phyloP scores from a whole-genome alignment of 1,140 invertebrate genomes.

The Rhynchophorus ferrugineus region DNA sequence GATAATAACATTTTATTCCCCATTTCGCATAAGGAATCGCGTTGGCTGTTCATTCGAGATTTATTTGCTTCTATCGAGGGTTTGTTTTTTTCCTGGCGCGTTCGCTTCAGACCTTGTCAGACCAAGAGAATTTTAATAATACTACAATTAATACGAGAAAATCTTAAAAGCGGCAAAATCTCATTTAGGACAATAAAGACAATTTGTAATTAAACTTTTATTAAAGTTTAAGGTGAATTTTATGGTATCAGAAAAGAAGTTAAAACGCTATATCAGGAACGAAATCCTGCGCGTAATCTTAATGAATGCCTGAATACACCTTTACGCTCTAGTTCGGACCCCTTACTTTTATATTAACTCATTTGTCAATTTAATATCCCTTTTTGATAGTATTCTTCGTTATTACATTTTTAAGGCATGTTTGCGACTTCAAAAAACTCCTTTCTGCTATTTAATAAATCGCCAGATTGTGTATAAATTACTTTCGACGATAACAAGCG shows the following conservation, averaged over 20 bases:
- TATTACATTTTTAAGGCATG: conserved; percentile 15
- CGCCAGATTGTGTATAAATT: too few relatives aligned
- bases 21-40: too few relatives aligned
- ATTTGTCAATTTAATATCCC: conserved; percentile 30
- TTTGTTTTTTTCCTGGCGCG: too few relatives aligned
- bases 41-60: too few relatives aligned
- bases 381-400: conserved; percentile 19
- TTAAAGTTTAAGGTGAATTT: conserved; percentile 34
- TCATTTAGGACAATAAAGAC: conserved; percentile 33
- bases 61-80: too few relatives aligned
- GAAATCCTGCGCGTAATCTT: conserved; percentile 30
- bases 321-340: conserved; percentile 22
- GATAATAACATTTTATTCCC: too few relatives aligned
- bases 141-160: not conserved
- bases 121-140: not conserved
- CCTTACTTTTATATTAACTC: conserved; percentile 26
- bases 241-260: conserved; percentile 33
- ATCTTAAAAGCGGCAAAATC: conserved; percentile 21
- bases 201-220: conserved; percentile 40
- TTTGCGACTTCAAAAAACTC: not conserved
- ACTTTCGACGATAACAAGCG: too few relatives aligned
- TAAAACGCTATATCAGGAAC: conserved; percentile 27
- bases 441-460: too few relatives aligned
- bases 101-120: too few relatives aligned
- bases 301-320: conserved; percentile 29